Base-by-base conservation (phyloP, 2,888 invertebrate species). In the Diogma glabrata region DNA sequence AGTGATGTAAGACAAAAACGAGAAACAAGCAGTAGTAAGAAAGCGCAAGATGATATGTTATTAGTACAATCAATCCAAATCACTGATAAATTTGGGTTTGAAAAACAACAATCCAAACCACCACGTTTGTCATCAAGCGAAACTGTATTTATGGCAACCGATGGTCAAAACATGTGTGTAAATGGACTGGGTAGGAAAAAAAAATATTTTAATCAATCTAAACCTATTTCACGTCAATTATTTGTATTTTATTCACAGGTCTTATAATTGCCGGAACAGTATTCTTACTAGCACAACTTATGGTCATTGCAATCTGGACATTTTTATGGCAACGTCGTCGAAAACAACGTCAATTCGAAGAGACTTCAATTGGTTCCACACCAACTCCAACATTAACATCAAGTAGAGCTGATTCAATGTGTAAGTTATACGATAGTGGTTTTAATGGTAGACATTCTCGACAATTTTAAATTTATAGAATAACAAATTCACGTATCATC, bases 11-110 rank as follows among this genome's bases (percentile, higher is more conserved):
- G 53, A 28, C 38, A 47, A 19, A 47, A 48, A 57, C 67, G 67
- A 51, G 67, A 67, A 58, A 59, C 62, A 57, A 59, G 62, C 51
- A 58, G 67, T 20, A 60, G 47, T 51, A 67, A 69, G 58, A 64
- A 74, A 58, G 72, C 71, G 54, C 76, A 81, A 55, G 89, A 92
- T 63, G 87, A 91, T 66, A 79, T 92, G 71, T 79, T 92, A 17
- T 76, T 92, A 54, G 90, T 91, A 24, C 89, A 91, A 67, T 86
- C 89, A 53, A 91, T 93, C 63, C 89, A 89, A 70, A 92, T 92
- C 65, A 89, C 88, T 28, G 92, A 93, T 72, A 89, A 90, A 68
- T 92, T 91, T 68, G 88, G 87, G 33, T 89, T 88, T 70, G 84
- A 87, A 61, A 79, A 79, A 63, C 78, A 77, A 60, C 64, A 67